phyloP scores from a whole-genome alignment of 2,888 invertebrate genomes.

The Masnerella sp. region DNA sequence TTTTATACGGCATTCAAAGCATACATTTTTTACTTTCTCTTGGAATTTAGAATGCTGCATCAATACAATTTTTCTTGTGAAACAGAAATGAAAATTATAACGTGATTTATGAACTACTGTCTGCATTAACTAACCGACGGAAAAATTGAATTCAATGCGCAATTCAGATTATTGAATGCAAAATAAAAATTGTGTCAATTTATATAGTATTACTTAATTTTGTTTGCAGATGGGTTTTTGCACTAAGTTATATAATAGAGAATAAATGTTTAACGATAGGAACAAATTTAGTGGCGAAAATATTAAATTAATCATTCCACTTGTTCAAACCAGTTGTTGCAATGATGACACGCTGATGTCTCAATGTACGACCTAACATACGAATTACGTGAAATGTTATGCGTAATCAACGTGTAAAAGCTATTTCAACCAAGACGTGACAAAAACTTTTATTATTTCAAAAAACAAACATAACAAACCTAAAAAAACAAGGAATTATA shows the following conservation, averaged over 20 bases:
- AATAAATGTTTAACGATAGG: background rate
- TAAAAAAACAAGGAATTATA: too few relatives aligned
- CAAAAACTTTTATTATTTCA: too few relatives aligned
- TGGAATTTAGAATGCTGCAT: conserved; percentile 24
- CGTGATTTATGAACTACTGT: background rate
- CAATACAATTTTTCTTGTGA: conserved; percentile 7
- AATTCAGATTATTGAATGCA: too few relatives aligned
- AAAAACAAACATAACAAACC: too few relatives aligned
- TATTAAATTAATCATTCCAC: conserved; percentile 3
- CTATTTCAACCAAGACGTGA: too few relatives aligned
- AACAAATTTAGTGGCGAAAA: conserved; percentile 1
- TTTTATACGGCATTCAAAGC: conserved; percentile 19
- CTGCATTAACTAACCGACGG: background rate
- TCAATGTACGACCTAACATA: too few relatives aligned
- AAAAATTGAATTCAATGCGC: too few relatives aligned
- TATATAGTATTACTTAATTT: background rate
- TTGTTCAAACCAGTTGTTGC: conserved; percentile 15
- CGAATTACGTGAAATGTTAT: too few relatives aligned
- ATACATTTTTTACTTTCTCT: conserved; percentile 32
- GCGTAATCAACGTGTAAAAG: too few relatives aligned
- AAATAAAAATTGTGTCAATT: too few relatives aligned
- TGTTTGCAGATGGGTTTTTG: background rate
- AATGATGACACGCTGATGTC: conserved; percentile 15
- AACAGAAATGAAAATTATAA: background rate
- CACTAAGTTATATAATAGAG: conserved; percentile 2